A percentile compares a stretch with the other conserved stretches of the same genome.
phyloP scores from a whole-genome alignment of 1,140 invertebrate species.

The Drosophila cardini region DNA sequence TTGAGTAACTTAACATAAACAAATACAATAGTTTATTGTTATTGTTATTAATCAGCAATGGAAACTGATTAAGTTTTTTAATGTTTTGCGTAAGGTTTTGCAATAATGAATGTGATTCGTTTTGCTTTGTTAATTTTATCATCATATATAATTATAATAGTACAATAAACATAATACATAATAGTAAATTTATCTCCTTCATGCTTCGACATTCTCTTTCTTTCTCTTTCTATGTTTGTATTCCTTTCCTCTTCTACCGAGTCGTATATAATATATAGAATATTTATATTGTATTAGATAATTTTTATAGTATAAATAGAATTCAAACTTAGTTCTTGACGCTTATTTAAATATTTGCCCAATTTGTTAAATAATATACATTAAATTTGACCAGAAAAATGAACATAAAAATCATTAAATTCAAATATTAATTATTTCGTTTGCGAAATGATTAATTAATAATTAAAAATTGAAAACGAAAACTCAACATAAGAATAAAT shows the following conservation, averaged over 20 bases:
- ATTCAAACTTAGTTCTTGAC: constrained; percentile 47
- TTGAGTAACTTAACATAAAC: neutral
- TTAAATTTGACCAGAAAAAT: constrained; percentile 8
- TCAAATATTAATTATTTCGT: neutral
- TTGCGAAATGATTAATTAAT: constrained; percentile 1
- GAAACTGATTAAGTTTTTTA: constrained; percentile 39
- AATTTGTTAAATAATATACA: constrained; percentile 11
- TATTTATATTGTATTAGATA: constrained; percentile 63
- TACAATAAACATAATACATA: constrained; percentile 77
- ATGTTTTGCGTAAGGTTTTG: constrained; percentile 48
- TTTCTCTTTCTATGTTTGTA: neutral
- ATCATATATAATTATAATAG: constrained; percentile 58
- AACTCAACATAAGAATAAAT: constrained; percentile 11
- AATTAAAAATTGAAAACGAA: constrained; percentile 3
- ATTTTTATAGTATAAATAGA: constrained; percentile 48
- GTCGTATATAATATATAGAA: constrained; percentile 68
- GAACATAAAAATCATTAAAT: constrained; percentile 12
- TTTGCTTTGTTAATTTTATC: constrained; percentile 55
- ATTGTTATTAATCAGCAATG: constrained; percentile 39
- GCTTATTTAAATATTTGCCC: constrained; percentile 22
- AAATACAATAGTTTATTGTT: constrained; percentile 10
- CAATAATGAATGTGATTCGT: constrained; percentile 70
- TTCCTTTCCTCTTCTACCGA: constrained; percentile 41
- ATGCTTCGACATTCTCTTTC: constrained; percentile 3
- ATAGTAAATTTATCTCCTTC: constrained; percentile 41